Evolutionary conservation across 2,888 invertebrate genomes (phyloP).

Genomic region (Spatulosminthurus flaviceps): DNA sequence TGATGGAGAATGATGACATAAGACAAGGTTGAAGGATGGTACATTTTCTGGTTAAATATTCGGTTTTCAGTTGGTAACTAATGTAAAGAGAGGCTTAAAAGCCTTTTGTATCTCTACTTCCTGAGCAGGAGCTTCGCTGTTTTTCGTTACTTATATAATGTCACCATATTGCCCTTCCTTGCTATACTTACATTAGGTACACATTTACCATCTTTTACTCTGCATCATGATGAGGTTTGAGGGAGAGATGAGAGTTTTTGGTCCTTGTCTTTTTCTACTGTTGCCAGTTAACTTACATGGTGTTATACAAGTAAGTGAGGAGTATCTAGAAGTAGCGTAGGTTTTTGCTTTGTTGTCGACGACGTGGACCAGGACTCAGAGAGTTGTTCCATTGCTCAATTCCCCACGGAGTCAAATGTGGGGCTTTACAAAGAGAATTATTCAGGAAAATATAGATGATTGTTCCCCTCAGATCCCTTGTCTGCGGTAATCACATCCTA

Average conservation of each 20-base stretch:
- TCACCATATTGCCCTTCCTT: no score
- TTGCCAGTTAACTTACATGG: not conserved
- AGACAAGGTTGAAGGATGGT: not conserved
- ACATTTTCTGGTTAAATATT: constrained; percentile 20
- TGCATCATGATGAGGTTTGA: not conserved
- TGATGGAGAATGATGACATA: not conserved
- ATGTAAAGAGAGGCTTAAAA: not conserved
- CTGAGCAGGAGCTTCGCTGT: not conserved
- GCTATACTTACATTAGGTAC: no score
- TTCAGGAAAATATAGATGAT: constrained; percentile 60
- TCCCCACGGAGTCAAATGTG: constrained; percentile 46
- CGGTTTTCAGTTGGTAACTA: constrained; percentile 4
- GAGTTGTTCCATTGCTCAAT: constrained; percentile 39
- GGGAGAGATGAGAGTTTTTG: not conserved
- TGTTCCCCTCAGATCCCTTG: constrained; percentile 54
- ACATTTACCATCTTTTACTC: no score
- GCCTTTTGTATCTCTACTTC: constrained; percentile 5
- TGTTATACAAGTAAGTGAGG: not conserved
- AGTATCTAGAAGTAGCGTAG: not conserved
- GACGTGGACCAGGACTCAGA: constrained; percentile 10
- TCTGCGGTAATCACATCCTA: constrained; percentile 58
- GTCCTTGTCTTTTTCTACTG: no score
- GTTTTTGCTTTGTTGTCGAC: constrained; percentile 47
- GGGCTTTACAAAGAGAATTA: constrained; percentile 59
- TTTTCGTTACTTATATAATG: no score